Conservation (phyloP, 2,797 vertebrate species). For the Manis crassicaudata region DNA sequence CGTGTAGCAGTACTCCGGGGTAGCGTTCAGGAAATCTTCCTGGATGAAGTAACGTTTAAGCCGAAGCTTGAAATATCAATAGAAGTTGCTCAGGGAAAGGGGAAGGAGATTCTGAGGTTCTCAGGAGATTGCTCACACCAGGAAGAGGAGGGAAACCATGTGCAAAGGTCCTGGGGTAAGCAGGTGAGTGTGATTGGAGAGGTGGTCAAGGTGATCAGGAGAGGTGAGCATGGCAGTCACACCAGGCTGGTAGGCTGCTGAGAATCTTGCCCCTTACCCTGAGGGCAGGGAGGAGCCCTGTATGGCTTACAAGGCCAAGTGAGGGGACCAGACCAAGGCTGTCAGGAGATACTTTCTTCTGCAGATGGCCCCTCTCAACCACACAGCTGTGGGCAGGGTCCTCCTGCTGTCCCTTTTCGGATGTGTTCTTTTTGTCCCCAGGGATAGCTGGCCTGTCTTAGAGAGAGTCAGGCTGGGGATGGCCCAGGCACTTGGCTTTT, state of each 20-base stretch:
- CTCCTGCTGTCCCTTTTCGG: background rate
- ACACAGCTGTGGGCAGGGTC: background rate
- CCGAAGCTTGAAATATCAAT: background rate
- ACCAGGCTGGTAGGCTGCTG: background rate
- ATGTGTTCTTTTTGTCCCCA: background rate
- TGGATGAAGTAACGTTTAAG: background rate
- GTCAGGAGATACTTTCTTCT: background rate
- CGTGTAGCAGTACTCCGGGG: background rate
- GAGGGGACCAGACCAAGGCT: background rate
- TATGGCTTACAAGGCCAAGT: background rate
- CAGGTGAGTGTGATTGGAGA: background rate
- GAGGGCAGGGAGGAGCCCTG: background rate
- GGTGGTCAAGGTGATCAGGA: background rate
- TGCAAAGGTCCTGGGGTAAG: conserved; percentile 8
- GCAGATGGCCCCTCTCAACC: background rate
- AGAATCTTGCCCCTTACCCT: background rate
- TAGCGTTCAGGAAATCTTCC: background rate
- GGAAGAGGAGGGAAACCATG: background rate
- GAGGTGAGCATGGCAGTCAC: background rate
- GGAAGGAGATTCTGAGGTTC: background rate
- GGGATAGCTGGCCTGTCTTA: conserved; percentile 21
- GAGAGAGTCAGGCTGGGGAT: conserved; percentile 11
- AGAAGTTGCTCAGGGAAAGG: background rate
- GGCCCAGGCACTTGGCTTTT: background rate
- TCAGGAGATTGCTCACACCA: background rate